phyloP scores from a whole-genome alignment of 2,888 invertebrate genomes.

The Clistopyga incitator region DNA sequence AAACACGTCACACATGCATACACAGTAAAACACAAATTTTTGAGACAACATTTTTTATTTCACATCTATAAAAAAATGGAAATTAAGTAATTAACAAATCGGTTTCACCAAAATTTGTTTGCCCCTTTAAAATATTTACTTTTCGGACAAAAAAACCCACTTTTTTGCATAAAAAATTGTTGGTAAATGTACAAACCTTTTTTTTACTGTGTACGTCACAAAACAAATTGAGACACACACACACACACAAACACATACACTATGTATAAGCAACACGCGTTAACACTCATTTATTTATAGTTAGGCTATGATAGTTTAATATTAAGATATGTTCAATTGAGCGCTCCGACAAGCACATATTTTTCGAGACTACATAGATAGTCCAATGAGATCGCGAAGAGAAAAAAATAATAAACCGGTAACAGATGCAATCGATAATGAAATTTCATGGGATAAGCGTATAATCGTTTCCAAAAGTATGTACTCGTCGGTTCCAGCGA shows the following conservation, averaged over 20 bases:
- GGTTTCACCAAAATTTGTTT: too few species aligned
- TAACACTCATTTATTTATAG: constrained; percentile 75
- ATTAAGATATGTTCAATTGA: constrained; percentile 79
- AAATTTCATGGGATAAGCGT: constrained; percentile 7
- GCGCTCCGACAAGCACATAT: constrained; percentile 78
- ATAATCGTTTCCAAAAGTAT: constrained; percentile 57
- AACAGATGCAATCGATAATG: constrained; percentile 37
- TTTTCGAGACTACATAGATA: constrained; percentile 70
- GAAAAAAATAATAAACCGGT: constrained; percentile 52
- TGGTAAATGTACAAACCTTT: too few species aligned
- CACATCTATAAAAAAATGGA: too few species aligned
- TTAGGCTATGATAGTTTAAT: constrained; percentile 84
- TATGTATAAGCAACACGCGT: constrained; percentile 66
- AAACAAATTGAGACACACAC: constrained; percentile 39
- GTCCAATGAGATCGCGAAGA: constrained; percentile 13
- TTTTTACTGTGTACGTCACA: constrained; percentile 16
- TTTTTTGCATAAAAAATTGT: too few species aligned
- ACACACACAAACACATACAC: constrained; percentile 47
- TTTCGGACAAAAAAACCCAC: too few species aligned
- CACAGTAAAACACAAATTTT: constrained; percentile 24
- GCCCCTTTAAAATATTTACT: too few species aligned
- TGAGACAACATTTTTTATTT: too few species aligned
- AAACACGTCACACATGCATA: constrained; percentile 38
- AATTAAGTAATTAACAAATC: too few species aligned
- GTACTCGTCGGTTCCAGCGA: constrained; percentile 65